A percentile compares a stretch with the other conserved stretches of the same genome.
These are phyloP conservation scores for Reticulitermes speratus DNA, from an alignment of 1,140 invertebrate species.

Conservation along the genomic window DNA sequence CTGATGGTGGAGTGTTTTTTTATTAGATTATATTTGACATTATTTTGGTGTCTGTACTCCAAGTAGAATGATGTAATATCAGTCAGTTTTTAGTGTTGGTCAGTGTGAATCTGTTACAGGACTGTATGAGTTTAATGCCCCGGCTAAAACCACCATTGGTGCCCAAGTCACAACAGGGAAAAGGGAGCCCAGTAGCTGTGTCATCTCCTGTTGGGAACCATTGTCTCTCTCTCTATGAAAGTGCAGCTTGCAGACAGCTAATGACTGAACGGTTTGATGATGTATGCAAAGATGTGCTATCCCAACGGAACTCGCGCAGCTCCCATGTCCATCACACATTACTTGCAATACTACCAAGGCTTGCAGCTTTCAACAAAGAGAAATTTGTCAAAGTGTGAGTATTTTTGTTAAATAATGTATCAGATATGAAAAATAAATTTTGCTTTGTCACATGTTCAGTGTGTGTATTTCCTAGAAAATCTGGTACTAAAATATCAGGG, in stretches of 20 bases:
- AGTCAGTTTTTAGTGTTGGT: not conserved
- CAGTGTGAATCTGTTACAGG: conserved; percentile 32
- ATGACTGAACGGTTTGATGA: conserved; percentile 82
- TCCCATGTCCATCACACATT: conserved; percentile 85
- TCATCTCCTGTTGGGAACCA: conserved; percentile 45
- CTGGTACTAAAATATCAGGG: too few relatives aligned
- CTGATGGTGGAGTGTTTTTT: too few relatives aligned
- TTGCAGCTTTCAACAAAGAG: conserved; percentile 90
- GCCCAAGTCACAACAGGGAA: conserved; percentile 29
- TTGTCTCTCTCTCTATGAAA: conserved; percentile 68
- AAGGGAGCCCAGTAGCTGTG: conserved; percentile 40
- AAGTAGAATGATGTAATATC: too few relatives aligned
- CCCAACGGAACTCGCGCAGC: conserved; percentile 71
- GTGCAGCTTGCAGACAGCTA: conserved; percentile 79
- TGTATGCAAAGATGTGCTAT: conserved; percentile 76
- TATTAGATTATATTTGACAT: too few relatives aligned
- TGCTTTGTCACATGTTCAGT: too few relatives aligned
- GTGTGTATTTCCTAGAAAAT: too few relatives aligned
- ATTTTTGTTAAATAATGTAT: not conserved
- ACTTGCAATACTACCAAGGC: conserved; percentile 83
- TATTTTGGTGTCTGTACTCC: too few relatives aligned
- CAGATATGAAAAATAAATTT: too few relatives aligned
- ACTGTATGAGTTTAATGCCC: conserved; percentile 46
- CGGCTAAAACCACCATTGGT: conserved; percentile 47
- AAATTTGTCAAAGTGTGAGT: conserved; percentile 64